A percentile compares a stretch with the other conserved stretches of the same genome.
Conservation (phyloP, 2,888 invertebrate genomes). For the Villa cingulata region DNA sequence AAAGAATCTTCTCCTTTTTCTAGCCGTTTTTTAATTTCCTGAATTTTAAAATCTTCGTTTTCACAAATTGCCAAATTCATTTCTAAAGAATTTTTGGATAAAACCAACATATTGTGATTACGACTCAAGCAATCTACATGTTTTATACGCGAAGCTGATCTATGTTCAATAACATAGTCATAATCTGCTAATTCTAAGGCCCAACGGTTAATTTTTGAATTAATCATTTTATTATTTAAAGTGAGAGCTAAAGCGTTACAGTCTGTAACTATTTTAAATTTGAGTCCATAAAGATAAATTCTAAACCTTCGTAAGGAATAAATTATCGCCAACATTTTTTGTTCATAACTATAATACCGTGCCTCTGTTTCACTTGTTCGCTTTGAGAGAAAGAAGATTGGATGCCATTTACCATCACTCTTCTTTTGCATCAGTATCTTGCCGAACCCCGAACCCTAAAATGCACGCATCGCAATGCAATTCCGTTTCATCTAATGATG, state of each 20-base stretch:
- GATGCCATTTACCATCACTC: background rate
- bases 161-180: background rate
- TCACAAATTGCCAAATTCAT: slow-evolving; percentile 6
- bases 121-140: background rate
- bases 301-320: background rate
- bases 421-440: slow-evolving; percentile 15
- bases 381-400: background rate
- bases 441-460: slow-evolving; percentile 17
- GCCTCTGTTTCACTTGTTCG: background rate
- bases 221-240: background rate
- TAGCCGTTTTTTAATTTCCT: background rate
- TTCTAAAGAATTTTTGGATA: slow-evolving; percentile 11
- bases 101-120: background rate
- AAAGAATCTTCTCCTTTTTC: background rate
- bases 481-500: slow-evolving; percentile 13
- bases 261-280: background rate
- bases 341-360: background rate
- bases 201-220: no score
- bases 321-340: no score
- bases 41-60: slow-evolving; percentile 1
- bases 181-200: background rate
- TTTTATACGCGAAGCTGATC: background rate
- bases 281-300: background rate
- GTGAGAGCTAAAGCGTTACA: background rate
- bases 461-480: slow-evolving; percentile 20